Evolutionary conservation across 2,113 vertebrate genomes (phyloP), one percentile per base, ranked within the genome.

Genomic region (Panthera tigris): DNA sequence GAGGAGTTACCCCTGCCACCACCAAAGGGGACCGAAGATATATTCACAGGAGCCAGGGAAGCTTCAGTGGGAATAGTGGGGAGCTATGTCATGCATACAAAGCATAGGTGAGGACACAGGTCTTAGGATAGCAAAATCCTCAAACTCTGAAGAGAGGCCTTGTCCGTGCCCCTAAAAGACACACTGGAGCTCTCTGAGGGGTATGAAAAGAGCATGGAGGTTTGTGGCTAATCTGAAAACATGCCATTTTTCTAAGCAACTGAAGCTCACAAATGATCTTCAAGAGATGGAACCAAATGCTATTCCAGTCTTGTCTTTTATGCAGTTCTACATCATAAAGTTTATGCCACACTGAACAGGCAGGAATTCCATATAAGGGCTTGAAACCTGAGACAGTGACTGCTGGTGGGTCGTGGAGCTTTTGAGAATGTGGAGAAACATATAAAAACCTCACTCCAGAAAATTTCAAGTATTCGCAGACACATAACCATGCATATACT

Each of bases 171-270:
- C 23, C 78, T 87, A 41, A 66, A 76, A 83, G 88, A 76, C 50
- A 50, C 31, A 11, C 85, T 4, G 69, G 91, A 94, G 94, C 48
- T 76, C 93, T 90, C 79, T 82, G 80, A 96, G 82, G 61, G 61
- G 31, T 27, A 25, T 80, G 29, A 87, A 95, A 94, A 48, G 19
- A 68, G 23, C 29, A 25, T 36, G 84, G 74, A 39, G 73, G 63
- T 45, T 85, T 85, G 52, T 1, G 16, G 61, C 79, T 97, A 74
- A 93, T 89, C 63, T 65, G 91, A 89, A 94, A 96, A 82, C 48
- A 45, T 50, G 76, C 57, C 81, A 15, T 69, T 95, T 97, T 80
- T 82, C 85, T 96, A 94, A 96, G 73, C 81, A 96, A 69, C 29
- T 27, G 31, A 25, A 97, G 27, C 39, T 57, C 94, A 69, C 15